phyloP scores from a whole-genome alignment of 2,888 invertebrate species.

The Lysandra bellargus region DNA sequence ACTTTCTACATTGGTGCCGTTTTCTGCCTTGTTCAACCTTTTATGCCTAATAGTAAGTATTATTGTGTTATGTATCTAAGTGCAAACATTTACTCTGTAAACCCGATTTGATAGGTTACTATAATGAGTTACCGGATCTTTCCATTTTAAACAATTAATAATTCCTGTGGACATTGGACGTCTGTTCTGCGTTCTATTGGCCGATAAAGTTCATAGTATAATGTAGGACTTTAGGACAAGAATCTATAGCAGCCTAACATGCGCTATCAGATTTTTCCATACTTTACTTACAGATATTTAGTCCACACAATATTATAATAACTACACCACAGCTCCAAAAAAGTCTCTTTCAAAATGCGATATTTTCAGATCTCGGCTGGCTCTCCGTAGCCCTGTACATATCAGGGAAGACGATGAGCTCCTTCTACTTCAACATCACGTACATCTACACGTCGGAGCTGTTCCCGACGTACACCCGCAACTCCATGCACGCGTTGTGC shows the following conservation, averaged over 20 bases:
- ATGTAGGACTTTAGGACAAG: no score
- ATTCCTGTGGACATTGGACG: no score
- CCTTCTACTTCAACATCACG: constrained; percentile 81
- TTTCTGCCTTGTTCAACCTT: constrained; percentile 81
- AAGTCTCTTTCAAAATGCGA: neutral
- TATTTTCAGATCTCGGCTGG: constrained; percentile 62
- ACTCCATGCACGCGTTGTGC: constrained; percentile 83
- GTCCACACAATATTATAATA: no score
- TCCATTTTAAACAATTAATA: no score
- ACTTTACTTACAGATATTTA: no score
- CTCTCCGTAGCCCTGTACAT: constrained; percentile 78
- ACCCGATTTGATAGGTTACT: no score
- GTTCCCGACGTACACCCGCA: constrained; percentile 84
- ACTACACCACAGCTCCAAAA: neutral
- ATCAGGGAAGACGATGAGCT: constrained; percentile 82
- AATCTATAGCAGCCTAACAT: no score
- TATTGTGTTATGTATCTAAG: neutral
- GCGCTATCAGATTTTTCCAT: no score
- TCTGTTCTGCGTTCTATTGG: no score
- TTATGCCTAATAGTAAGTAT: constrained; percentile 76
- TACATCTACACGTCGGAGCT: constrained; percentile 84
- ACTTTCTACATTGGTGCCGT: constrained; percentile 79
- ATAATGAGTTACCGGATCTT: no score
- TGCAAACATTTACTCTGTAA: no score
- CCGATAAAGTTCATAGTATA: no score